phyloP scores from a whole-genome alignment of 1,140 invertebrate genomes.

The Coptotermes formosanus region DNA sequence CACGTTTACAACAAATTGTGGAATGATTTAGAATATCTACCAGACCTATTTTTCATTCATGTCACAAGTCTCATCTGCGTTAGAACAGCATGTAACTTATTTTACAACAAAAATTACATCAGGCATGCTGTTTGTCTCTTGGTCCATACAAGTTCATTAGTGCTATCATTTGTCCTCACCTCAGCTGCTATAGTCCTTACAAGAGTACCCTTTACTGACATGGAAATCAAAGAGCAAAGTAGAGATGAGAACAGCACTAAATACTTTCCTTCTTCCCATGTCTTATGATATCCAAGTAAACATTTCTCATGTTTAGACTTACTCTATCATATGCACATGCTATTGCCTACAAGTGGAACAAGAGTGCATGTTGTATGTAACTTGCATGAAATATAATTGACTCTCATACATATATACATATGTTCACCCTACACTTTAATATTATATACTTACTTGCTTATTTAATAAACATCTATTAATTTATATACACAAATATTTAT shows the following conservation, averaged over 20 bases:
- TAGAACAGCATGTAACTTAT: not conserved
- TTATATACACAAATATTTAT: constrained; percentile 16
- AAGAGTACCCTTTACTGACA: not conserved
- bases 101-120: not conserved
- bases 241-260: not conserved
- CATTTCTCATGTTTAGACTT: not conserved
- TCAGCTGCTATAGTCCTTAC: not conserved
- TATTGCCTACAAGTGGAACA: not conserved
- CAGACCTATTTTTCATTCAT: not conserved
- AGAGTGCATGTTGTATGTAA: not conserved
- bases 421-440: not conserved
- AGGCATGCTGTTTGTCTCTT: not conserved
- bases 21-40: not conserved
- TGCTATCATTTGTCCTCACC: not conserved
- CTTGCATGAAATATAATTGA: constrained; percentile 4
- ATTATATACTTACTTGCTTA: not conserved
- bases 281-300: not conserved
- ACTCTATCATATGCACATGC: not conserved
- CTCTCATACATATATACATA: not conserved
- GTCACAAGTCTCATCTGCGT: not conserved
- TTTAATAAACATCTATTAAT: not conserved
- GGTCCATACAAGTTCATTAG: not conserved
- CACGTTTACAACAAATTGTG: not conserved
- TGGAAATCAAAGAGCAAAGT: not conserved
- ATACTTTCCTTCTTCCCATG: not conserved